Percentiles rank a stretch among this genome's conserved stretches.
Evolutionary conservation across 2,113 vertebrate species (phyloP).

Genomic region (Hipposideros armiger): DNA sequence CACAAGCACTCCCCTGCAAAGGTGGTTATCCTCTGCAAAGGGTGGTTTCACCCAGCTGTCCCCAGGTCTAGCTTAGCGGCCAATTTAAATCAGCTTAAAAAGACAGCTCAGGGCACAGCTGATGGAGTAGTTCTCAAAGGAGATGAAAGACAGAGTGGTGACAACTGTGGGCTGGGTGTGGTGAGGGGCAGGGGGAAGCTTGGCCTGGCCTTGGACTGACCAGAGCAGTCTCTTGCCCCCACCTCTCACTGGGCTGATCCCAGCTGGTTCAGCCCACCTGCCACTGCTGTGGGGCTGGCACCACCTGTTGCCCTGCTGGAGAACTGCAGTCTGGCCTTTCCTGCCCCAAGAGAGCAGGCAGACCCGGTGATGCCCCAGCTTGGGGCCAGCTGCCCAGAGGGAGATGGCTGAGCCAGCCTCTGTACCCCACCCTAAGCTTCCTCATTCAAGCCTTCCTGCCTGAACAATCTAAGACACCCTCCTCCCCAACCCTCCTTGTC

Average conservation of each 20-base stretch:
- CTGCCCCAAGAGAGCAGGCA: fast-evolving
- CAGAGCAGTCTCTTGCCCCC: too few relatives aligned
- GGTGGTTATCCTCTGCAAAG: not conserved
- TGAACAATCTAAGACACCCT: not conserved
- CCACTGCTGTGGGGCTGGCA: not conserved
- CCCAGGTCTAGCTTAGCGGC: not conserved
- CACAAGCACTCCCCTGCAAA: not conserved
- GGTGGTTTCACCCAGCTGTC: not conserved
- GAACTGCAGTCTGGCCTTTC: conserved; percentile 32
- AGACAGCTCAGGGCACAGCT: conserved; percentile 28
- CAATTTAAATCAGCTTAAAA: conserved; percentile 51
- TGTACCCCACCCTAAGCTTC: not conserved
- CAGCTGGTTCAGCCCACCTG: not conserved
- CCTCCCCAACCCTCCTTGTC: not conserved
- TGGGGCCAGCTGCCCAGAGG: not conserved
- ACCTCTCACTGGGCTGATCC: not conserved
- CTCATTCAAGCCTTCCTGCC: not conserved
- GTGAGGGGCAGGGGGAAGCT: not conserved
- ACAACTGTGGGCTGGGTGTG: not conserved
- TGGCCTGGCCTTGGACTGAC: not conserved
- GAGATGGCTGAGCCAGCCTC: not conserved
- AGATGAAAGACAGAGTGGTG: not conserved
- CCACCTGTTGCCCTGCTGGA: conserved; percentile 27
- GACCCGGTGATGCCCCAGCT: not conserved
- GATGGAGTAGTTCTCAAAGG: not conserved